phyloP scores from a whole-genome alignment of 30 jellyfish, hydroid and myxozoan genomes.

The Pelagia noctiluca region DNA sequence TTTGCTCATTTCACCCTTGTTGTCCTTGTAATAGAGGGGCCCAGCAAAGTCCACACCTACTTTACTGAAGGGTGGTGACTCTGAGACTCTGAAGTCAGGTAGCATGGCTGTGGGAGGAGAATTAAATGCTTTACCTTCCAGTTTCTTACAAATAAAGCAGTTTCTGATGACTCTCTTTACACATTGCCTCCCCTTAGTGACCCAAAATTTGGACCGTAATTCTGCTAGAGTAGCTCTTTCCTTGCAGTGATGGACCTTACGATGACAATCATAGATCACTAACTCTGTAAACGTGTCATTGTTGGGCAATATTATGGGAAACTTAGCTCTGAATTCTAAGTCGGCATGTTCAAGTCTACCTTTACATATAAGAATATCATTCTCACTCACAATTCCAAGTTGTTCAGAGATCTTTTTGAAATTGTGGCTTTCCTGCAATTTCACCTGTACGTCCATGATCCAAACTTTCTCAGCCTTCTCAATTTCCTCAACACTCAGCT shows the following conservation, averaged over 20 bases:
- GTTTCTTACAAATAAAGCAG: constrained; percentile 27
- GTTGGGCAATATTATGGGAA: constrained; percentile 54
- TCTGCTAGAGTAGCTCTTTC: constrained; percentile 60
- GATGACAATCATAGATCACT: constrained; percentile 45
- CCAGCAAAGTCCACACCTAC: constrained; percentile 42
- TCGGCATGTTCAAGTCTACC: constrained; percentile 42
- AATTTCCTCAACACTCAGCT: constrained; percentile 12
- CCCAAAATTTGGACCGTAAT: constrained; percentile 49
- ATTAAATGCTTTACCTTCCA: constrained; percentile 39
- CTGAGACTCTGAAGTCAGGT: constrained; percentile 25
- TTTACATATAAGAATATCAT: constrained; percentile 19
- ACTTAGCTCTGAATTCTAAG: constrained; percentile 31
- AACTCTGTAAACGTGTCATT: constrained; percentile 38
- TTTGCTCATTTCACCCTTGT: constrained; percentile 12
- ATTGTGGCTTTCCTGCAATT: neutral
- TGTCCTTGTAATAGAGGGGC: constrained; percentile 26
- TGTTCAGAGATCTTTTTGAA: neutral
- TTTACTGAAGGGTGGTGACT: constrained; percentile 30
- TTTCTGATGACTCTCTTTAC: constrained; percentile 39
- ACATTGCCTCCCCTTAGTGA: constrained; percentile 61
- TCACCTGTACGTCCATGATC: no score
- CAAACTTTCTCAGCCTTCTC: constrained; percentile 50
- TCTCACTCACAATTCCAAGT: constrained; percentile 17
- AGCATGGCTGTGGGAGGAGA: constrained; percentile 23
- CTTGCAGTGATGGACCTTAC: constrained; percentile 24